Evolutionary conservation across 2,888 invertebrate species (phyloP).

Genomic region (Cistogaster globosa): DNA sequence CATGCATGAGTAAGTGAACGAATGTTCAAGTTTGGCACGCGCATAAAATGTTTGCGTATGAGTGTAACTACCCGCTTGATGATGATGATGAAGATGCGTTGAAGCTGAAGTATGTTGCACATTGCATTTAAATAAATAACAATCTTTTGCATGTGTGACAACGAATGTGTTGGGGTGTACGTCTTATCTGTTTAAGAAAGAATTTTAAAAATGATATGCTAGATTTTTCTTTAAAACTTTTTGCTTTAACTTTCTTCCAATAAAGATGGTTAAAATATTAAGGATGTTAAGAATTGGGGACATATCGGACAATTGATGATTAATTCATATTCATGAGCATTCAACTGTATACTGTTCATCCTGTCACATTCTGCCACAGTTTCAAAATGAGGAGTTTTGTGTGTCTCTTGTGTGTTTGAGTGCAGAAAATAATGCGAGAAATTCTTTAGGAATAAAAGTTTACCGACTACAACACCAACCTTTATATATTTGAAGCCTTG

Average conservation of each 20-base stretch:
- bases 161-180: constrained; percentile 33
- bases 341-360: constrained; percentile 59
- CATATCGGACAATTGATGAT: constrained; percentile 77
- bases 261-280: constrained; percentile 63
- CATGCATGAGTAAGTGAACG: constrained; percentile 53
- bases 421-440: constrained; percentile 47
- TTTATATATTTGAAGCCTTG: constrained; percentile 54
- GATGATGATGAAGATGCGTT: constrained; percentile 59
- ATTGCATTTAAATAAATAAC: constrained; percentile 23
- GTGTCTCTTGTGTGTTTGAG: neutral
- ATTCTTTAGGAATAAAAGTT: constrained; percentile 48
- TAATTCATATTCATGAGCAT: constrained; percentile 74
- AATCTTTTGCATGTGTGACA: constrained; percentile 22
- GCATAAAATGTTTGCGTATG: constrained; percentile 58
- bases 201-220: constrained; percentile 64
- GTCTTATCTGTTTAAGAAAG: constrained; percentile 54
- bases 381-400: constrained; percentile 37
- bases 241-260: constrained; percentile 33
- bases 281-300: constrained; percentile 71
- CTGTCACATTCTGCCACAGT: constrained; percentile 35
- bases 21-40: constrained; percentile 68
- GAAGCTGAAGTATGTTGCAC: constrained; percentile 60
- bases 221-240: constrained; percentile 25
- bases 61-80: neutral
- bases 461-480: constrained; percentile 15